Evolutionary conservation across 37 sponge, comb jelly and placozoan genomes (phyloP).

Genomic region (Hormiphora californensis): DNA sequence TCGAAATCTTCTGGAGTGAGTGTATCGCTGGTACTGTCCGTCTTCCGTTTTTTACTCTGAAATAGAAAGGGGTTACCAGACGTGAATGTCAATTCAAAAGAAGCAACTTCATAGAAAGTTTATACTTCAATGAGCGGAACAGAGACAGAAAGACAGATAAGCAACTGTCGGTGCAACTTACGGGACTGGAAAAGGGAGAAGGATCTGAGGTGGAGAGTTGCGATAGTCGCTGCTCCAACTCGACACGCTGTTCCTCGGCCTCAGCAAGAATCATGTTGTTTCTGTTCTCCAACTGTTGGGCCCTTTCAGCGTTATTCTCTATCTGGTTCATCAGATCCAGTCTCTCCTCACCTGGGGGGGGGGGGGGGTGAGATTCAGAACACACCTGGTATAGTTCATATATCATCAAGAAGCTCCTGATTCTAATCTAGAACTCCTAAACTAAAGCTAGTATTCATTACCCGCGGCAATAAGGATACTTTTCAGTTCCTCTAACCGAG

Average conservation of each 20-base stretch:
- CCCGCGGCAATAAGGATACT: slow-evolving; percentile 9
- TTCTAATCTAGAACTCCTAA: too few species aligned
- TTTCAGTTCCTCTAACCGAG: not conserved
- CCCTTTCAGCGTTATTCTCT: not conserved
- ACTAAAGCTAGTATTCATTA: too few species aligned
- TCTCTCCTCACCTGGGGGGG: slow-evolving; percentile 15
- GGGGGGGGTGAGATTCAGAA: too few species aligned
- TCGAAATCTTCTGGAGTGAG: not conserved
- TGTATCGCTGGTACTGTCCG: not conserved
- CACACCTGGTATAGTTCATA: too few species aligned
- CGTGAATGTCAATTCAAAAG: too few species aligned
- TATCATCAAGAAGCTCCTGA: too few species aligned
- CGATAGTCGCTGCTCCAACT: not conserved
- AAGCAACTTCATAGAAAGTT: too few species aligned
- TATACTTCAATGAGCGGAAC: too few species aligned
- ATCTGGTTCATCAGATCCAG: not conserved
- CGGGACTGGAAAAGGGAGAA: not conserved
- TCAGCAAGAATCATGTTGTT: not conserved
- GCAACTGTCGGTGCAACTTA: not conserved
- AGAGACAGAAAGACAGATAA: not conserved
- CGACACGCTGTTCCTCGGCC: slow-evolving; percentile 37
- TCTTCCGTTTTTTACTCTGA: slow-evolving; percentile 21
- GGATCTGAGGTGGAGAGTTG: not conserved
- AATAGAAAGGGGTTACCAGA: not conserved
- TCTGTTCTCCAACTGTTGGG: not conserved